Percentiles rank a stretch among this genome's conserved stretches.
Conservation (phyloP, 2,888 invertebrate genomes). For the Margaritifera margaritifera region DNA sequence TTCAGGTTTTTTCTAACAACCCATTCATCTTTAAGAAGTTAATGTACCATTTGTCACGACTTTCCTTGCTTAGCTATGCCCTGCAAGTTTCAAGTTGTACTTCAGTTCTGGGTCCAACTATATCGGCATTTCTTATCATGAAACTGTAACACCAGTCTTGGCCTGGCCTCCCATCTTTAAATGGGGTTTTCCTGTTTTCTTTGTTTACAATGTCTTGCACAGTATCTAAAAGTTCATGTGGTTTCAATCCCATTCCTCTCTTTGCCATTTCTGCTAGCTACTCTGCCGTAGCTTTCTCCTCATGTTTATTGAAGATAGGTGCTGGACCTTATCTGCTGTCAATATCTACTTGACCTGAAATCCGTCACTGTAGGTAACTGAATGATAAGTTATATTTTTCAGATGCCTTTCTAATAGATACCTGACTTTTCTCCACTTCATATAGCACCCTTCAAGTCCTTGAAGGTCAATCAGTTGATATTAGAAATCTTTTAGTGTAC, state of each 20-base stretch:
- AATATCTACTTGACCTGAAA: too few relatives aligned
- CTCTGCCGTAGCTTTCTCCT: slow-evolving; percentile 13
- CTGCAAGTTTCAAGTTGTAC: slow-evolving; percentile 4
- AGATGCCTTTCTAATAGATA: too few relatives aligned
- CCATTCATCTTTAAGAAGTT: not conserved
- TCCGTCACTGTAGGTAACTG: too few relatives aligned
- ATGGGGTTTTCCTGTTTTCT: slow-evolving; percentile 6
- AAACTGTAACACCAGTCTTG: slow-evolving; percentile 16
- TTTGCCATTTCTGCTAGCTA: slow-evolving; percentile 14
- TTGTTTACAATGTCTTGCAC: slow-evolving; percentile 6
- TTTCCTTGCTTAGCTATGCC: not conserved
- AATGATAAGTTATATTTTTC: too few relatives aligned
- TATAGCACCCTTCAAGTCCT: too few relatives aligned
- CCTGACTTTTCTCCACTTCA: too few relatives aligned
- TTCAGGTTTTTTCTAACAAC: slow-evolving; percentile 1
- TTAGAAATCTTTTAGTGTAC: too few relatives aligned
- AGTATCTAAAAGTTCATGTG: slow-evolving; percentile 8
- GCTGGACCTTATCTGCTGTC: slow-evolving; percentile 1
- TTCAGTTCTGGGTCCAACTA: slow-evolving; percentile 7
- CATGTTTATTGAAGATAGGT: slow-evolving; percentile 5
- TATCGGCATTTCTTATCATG: slow-evolving; percentile 7
- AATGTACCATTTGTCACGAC: not conserved
- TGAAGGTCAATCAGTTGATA: too few relatives aligned
- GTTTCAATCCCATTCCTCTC: slow-evolving; percentile 17
- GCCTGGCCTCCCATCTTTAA: slow-evolving; percentile 10